Conservation (phyloP, 23 tunicate species). For the Diplosoma virens region DNA sequence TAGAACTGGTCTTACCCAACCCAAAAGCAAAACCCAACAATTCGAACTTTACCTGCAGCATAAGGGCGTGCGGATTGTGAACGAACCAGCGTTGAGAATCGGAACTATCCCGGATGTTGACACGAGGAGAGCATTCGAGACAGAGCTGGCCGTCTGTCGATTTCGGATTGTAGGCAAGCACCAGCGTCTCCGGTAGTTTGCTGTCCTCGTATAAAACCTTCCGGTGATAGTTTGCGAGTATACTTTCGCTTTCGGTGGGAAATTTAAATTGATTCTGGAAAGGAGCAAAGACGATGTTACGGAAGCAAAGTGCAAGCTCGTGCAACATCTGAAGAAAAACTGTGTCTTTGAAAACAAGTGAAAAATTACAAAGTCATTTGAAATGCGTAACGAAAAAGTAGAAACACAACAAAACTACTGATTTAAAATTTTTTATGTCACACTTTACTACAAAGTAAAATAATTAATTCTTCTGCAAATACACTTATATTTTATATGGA, state of each 20-base stretch:
- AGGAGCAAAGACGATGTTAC: too few relatives aligned
- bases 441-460: too few relatives aligned
- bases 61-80: slow-evolving; percentile 96
- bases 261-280: slow-evolving; percentile 85
- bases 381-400: too few relatives aligned
- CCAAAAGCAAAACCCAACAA: not conserved
- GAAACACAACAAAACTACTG: too few relatives aligned
- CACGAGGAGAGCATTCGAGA: slow-evolving; percentile 89
- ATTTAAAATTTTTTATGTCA: too few relatives aligned
- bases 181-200: slow-evolving; percentile 70
- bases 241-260: slow-evolving; percentile 83
- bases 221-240: slow-evolving; percentile 82
- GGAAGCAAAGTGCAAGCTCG: too few relatives aligned
- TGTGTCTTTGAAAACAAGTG: too few relatives aligned
- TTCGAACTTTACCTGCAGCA: slow-evolving; percentile 58
- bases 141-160: slow-evolving; percentile 94
- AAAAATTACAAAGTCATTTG: too few relatives aligned
- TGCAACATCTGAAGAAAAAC: too few relatives aligned
- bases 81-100: slow-evolving; percentile 91
- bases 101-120: slow-evolving; percentile 33
- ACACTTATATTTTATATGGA: too few relatives aligned
- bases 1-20: too few relatives aligned
- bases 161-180: slow-evolving; percentile 97
- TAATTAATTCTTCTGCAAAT: too few relatives aligned
- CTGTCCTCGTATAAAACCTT: slow-evolving; percentile 87